Base-by-base conservation (phyloP, 2,888 invertebrate genomes). In the Cerastis leucographa region DNA sequence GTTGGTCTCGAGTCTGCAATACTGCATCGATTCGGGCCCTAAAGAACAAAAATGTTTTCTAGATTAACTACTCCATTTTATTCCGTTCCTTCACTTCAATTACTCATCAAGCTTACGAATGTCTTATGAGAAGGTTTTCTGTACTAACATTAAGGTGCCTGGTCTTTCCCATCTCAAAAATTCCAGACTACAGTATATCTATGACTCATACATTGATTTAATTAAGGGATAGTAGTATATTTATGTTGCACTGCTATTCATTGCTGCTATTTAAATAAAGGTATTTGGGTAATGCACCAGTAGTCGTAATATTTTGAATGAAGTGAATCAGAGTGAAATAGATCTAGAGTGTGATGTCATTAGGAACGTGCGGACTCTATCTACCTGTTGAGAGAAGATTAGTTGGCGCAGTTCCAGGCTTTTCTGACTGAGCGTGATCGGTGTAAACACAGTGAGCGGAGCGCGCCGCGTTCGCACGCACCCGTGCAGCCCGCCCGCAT, bases 301-400 rank as follows among this genome's bases (percentile, higher is more conserved):
- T 61, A 78, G 66, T 83, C 70, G 85, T 85, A 90, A 89, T 93
- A 94, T 93, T 94, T 94, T 93, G 93, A 94, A 94, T 94, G 92
- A 93, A 92, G 90, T 95, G 95, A 95, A 93, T 95, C 95, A 95
- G 90, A 89, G 87, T 89, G 85, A 88, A 87, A 88, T 88, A 90
- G 88, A 90, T 89, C 88, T 84, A 83, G 89, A 88, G 89, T 93
- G 93, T 95, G 94, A 94, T 94, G 94, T 95, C 94, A 94, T 93
- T 92, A 92, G 89, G 87, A 90, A 83, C 92, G 91, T 87, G 91
- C 90, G 90, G 90, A 90, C 92, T 93, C 90, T 90, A 92, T 94
- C 93, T 96, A 96, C 96, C 96, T 96, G 96, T 95, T 94, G 95
- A 92, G 93, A 92, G 83, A 89, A 92, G 92, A 94, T 92, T 90